These are phyloP conservation scores for Griposia aprilina DNA, from an alignment of 2,888 invertebrate species.

Conservation along the genomic window DNA sequence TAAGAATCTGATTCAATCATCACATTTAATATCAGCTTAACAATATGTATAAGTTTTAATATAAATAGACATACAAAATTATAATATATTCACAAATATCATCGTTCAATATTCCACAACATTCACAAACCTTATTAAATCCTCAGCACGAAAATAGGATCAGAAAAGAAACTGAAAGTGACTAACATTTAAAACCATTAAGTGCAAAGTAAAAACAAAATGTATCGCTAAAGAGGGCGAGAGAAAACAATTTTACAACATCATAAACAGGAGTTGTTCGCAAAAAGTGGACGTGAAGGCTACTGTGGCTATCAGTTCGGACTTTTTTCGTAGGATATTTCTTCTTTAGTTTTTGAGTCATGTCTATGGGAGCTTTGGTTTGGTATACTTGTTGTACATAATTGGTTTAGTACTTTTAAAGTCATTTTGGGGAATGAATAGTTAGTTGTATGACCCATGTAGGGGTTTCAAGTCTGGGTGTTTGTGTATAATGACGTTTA, in stretches of 20 bases:
- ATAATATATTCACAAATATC: not conserved
- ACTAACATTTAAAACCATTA: constrained; percentile 55
- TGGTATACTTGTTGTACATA: not conserved
- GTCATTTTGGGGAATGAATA: not conserved
- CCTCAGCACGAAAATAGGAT: constrained; percentile 46
- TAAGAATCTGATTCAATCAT: not conserved
- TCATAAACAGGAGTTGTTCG: constrained; percentile 59
- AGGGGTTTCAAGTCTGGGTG: not conserved
- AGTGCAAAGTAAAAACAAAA: constrained; percentile 59
- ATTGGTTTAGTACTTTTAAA: not conserved
- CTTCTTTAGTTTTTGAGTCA: not conserved
- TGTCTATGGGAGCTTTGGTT: not conserved
- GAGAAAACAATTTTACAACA: constrained; percentile 59
- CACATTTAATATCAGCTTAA: not conserved
- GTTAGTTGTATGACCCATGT: not conserved
- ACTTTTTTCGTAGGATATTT: constrained; percentile 23
- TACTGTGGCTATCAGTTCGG: constrained; percentile 27
- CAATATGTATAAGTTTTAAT: not conserved
- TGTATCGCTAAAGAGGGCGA: constrained; percentile 52
- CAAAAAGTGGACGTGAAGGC: constrained; percentile 48
- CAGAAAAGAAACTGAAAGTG: constrained; percentile 47
- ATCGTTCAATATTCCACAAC: constrained; percentile 11
- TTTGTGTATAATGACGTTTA: not conserved
- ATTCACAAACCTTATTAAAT: constrained; percentile 31
- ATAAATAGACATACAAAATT: not conserved